These are phyloP conservation scores for Trachops cirrhosus DNA, from an alignment of 2,797 vertebrate species.

Conservation along the genomic window DNA sequence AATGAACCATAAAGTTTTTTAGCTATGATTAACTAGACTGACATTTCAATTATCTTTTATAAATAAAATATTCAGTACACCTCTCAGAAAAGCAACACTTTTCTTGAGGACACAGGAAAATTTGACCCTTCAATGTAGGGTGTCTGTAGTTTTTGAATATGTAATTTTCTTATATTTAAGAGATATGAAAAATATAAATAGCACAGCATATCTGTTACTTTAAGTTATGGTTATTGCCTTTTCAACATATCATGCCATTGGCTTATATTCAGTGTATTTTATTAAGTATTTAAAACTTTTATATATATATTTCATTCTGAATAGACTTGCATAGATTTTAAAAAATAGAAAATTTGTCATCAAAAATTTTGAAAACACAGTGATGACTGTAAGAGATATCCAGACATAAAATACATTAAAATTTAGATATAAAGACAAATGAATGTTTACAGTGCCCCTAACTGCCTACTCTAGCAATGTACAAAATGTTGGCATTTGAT, in stretches of 20 bases:
- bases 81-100: not conserved
- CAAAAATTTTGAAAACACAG: slow-evolving; percentile 10
- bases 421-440: slow-evolving; percentile 9
- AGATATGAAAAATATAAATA: not conserved
- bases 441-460: not conserved
- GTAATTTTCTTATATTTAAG: not conserved
- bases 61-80: not conserved
- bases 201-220: not conserved
- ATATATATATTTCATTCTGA: not conserved
- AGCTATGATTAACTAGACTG: not conserved
- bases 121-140: not conserved
- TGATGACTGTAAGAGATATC: not conserved
- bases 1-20: not conserved
- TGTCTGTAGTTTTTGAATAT: not conserved
- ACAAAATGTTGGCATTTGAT: slow-evolving; percentile 48
- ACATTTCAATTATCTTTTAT: slow-evolving; percentile 34
- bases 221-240: not conserved
- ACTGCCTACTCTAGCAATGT: not conserved
- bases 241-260: not conserved
- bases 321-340: not conserved
- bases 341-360: not conserved
- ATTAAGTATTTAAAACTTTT: not conserved
- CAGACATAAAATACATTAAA: slow-evolving; percentile 28
- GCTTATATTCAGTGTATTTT: not conserved
- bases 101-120: not conserved